Evolutionary conservation across 2,113 vertebrate genomes (phyloP), one percentile per base, ranked within the genome.

Genomic region (Vicugna pacos): DNA sequence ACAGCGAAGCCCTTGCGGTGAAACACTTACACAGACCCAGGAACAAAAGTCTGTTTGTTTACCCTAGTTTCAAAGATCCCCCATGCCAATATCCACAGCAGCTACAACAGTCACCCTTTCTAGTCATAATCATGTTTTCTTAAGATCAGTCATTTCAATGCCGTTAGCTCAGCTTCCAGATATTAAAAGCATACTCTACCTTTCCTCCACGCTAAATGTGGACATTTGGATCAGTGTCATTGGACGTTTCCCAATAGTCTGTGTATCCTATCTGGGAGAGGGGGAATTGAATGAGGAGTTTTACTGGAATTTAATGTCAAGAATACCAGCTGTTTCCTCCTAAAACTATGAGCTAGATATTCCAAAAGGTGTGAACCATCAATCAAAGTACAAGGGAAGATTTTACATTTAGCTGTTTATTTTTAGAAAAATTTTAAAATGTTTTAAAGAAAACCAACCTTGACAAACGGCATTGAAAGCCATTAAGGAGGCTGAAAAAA

Each of bases 301-400:
- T 90, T 98, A 15, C 64, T 97, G 92, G 90, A 67, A 84, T 72
- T 95, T 42, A 52, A 83, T 97, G 54, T 96, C 72, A 91, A 91
- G 26, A 92, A 48, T 84, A 24, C 4, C 93, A 97, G 46, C 20
- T 93, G 2, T n/a, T 94, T 93, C 89, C 91, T 97, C 85, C 83
- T 28, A 22, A 89, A 94, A 64, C 35, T 95, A 92, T 60, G 35
- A 50, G 70, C 72, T 93, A 85, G 2, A 76, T 90, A 95, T 97
- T 92, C 79, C 32, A 95, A 96, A 97, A 98, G 88, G 50, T 93
- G 89, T 91, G 50, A 92, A 81, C 80, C 73, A 96, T 97, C 96
- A 48, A 28, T 93, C 96, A 91, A 94, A 42, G 3, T 32, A 84
- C 46, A 96, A 85, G 85, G 58, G 54, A 94, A 85, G 42, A 89